Conservation (phyloP, 2,113 vertebrate species). For the Oceanites oceanicus region DNA sequence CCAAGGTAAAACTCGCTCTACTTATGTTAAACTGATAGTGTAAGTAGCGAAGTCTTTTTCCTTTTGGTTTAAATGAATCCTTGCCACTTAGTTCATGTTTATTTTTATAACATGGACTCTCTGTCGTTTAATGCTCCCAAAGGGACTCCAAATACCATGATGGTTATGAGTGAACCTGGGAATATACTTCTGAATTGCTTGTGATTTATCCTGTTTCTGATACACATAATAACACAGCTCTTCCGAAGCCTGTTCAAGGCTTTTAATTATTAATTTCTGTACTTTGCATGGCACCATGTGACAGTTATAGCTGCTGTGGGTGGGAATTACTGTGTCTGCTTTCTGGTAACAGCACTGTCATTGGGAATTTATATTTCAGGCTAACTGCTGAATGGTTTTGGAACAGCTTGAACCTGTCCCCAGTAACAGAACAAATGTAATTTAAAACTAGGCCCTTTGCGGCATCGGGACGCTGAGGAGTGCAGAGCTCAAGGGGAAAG, state of each 20-base stretch:
- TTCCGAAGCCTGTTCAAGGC: constrained; percentile 7
- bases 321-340: neutral
- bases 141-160: constrained; percentile 49
- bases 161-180: constrained; percentile 54
- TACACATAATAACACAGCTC: constrained; percentile 23
- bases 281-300: constrained; percentile 26
- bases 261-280: constrained; percentile 71
- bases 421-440: neutral
- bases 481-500: neutral
- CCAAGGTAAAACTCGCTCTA: neutral
- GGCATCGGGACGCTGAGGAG: neutral
- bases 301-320: constrained; percentile 13
- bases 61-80: constrained; percentile 70
- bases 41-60: constrained; percentile 60
- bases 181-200: constrained; percentile 61
- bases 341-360: neutral
- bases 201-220: constrained; percentile 65
- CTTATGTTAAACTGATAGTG: constrained; percentile 44
- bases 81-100: constrained; percentile 79
- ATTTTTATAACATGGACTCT: constrained; percentile 75
- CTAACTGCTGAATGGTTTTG: neutral
- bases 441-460: neutral
- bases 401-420: neutral
- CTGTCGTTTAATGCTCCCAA: constrained; percentile 69
- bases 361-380: neutral